Evolutionary conservation across 2,888 invertebrate species (phyloP), one percentile per base, ranked within the genome.

Genomic region (Cryptus viduatorius): DNA sequence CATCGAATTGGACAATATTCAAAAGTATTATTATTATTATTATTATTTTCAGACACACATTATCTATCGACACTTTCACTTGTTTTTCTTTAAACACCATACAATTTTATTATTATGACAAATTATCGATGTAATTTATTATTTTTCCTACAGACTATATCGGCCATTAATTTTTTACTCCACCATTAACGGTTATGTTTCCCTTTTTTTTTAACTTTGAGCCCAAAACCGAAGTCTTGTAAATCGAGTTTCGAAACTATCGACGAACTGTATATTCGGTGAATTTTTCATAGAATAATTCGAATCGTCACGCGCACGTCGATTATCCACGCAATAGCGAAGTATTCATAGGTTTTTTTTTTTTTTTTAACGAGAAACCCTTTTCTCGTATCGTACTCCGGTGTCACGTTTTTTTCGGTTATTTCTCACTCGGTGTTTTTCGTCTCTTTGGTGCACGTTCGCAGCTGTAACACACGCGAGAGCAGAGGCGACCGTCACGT

Each of bases 401-500:
- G 69, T 81, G 76, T 53, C 61, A 69, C 72, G 59, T 50, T 69
- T 19, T 48, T 10, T 48, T 48, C 24, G 24, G 24, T 24, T 12
- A 29, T 42, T 72, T n/a, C n/a, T 44, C 42, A 16, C n/a, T 8
- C 16, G 16, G 4, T 71, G 1, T 44, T 2, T 46, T 1, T 24
- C 24, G 24, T 24, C 68, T 14, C 68, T 44, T 10, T 46, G 5
- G 31, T 4, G 48, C 16, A 72, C 42, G 72, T 48, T 24, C 56
- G 75, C 59, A 83, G 71, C 37, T 59, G 44, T 64, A 64, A 65
- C 76, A 83, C 83, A 67, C 79, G 80, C 83, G 83, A 80, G 77
- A 79, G 68, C 67, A 50, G 65, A 64, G 68, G 76, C 75, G 81
- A 81, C 75, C 75, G 83, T 81, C 81, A 56, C 69, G 76, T 79